Percentiles rank a stretch among this genome's conserved stretches.
These are phyloP conservation scores for Desmodus rotundus DNA, from an alignment of 2,113 vertebrate genomes.

Conservation along the genomic window DNA sequence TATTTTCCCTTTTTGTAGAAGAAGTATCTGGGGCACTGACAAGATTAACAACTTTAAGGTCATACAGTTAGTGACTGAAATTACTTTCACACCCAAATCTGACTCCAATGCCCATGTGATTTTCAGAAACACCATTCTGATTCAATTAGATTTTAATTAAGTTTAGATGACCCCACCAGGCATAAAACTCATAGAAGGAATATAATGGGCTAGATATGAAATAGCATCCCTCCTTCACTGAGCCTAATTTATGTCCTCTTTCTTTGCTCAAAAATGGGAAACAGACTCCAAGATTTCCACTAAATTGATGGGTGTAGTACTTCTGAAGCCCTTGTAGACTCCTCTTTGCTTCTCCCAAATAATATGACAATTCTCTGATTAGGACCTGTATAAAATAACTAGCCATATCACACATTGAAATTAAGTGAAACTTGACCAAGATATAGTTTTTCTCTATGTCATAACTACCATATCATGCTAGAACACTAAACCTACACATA, in stretches of 20 bases:
- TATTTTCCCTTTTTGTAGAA: neutral
- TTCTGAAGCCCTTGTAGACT: neutral
- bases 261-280: constrained; percentile 18
- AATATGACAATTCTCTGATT: neutral
- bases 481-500: neutral
- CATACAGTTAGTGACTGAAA: constrained; percentile 26
- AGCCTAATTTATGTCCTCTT: neutral
- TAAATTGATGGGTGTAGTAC: neutral
- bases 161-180: constrained; percentile 42
- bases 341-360: neutral
- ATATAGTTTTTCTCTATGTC: neutral
- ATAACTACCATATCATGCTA: neutral
- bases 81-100: constrained; percentile 39
- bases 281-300: neutral
- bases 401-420: neutral
- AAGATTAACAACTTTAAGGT: constrained; percentile 42
- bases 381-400: neutral
- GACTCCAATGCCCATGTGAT: neutral
- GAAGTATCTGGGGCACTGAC: neutral
- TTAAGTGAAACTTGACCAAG: neutral
- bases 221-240: neutral
- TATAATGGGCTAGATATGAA: constrained; percentile 35
- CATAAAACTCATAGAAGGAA: constrained; percentile 36
- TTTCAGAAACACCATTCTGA: constrained; percentile 41
- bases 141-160: constrained; percentile 65